Evolutionary conservation across 2,797 vertebrate genomes (phyloP), one percentile per base, ranked within the genome.

Genomic region (Chaetodon trifasciatus): DNA sequence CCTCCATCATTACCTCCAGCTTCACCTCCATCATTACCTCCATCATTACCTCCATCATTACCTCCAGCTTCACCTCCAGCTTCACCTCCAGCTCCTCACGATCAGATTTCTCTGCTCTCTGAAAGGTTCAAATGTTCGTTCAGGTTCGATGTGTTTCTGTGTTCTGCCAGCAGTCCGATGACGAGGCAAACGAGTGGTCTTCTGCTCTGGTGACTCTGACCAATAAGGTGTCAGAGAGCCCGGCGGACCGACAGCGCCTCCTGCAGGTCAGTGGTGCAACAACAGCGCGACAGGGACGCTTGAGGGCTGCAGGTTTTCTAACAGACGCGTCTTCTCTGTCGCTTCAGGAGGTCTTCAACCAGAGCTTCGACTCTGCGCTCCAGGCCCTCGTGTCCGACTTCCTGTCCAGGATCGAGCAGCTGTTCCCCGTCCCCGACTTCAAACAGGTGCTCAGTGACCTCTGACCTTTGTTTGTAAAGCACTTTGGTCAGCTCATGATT

Each of bases 351-450:
- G 91, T 91, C 9, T 92, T 93, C 24, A 46, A 91, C 82, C 85
- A 88, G 1, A 81, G 63, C 0, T 93, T 93, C 74, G 92, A 93
- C 79, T 81, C 65, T 0, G 93, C 92, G 10, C 90, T 93, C 10
- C 83, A 87, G 88, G 66, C 78, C 0, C 84, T 94, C 23, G 6
- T 93, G 0, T 90, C 84, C 0, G 90, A 94, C 85, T 88, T 94
- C 69, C 92, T 94, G 73, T 91, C 90, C 44, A 71, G 92, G 71
- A 76, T 91, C 0, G 92, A 94, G 21, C 89, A 93, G 87, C 74
- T 91, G 56, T 88, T 94, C 46, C 93, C 90, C 0, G 77, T 92
- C 3, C 94, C 93, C 0, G 81, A 91, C 89, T 93, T 94, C 84
- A 93, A 84, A 84, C 92, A 94, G 83, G 94, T 93, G 19, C 69